These are phyloP conservation scores for Adelognathus sp. DNA, from an alignment of 2,888 invertebrate genomes.

Conservation along the genomic window DNA sequence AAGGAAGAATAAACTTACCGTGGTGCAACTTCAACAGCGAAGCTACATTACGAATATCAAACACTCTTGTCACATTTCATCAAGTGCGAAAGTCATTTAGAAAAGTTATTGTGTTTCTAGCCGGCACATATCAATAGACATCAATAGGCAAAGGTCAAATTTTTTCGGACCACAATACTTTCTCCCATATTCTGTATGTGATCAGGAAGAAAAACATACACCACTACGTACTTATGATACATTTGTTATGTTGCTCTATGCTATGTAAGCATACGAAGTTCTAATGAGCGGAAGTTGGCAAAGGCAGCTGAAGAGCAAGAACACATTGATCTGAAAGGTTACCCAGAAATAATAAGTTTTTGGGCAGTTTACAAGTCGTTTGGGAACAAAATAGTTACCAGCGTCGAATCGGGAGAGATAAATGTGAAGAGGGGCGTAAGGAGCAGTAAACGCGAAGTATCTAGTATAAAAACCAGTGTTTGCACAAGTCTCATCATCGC, in stretches of 20 bases:
- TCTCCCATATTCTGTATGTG: too few species aligned
- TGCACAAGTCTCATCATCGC: conserved; percentile 59
- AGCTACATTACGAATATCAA: too few species aligned
- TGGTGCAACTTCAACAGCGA: too few species aligned
- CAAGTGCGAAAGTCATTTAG: too few species aligned
- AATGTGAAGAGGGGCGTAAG: conserved; percentile 33
- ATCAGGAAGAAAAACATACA: too few species aligned
- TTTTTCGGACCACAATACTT: too few species aligned
- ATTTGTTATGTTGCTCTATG: neutral
- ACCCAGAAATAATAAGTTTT: conserved; percentile 5
- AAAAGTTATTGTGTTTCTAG: too few species aligned
- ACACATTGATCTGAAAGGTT: neutral
- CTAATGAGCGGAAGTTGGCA: neutral
- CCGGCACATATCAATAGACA: too few species aligned
- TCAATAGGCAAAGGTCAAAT: too few species aligned
- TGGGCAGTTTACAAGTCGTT: conserved; percentile 55
- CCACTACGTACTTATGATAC: too few species aligned
- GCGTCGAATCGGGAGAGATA: conserved; percentile 32
- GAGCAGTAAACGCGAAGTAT: conserved; percentile 41
- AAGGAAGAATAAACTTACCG: too few species aligned
- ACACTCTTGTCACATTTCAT: too few species aligned
- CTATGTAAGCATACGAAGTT: neutral
- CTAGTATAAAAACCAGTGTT: conserved; percentile 58
- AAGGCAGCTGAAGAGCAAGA: neutral
- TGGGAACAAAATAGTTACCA: conserved; percentile 45